Conservation (phyloP, 2,113 vertebrate species). For the Sclerurus mexicanus region DNA sequence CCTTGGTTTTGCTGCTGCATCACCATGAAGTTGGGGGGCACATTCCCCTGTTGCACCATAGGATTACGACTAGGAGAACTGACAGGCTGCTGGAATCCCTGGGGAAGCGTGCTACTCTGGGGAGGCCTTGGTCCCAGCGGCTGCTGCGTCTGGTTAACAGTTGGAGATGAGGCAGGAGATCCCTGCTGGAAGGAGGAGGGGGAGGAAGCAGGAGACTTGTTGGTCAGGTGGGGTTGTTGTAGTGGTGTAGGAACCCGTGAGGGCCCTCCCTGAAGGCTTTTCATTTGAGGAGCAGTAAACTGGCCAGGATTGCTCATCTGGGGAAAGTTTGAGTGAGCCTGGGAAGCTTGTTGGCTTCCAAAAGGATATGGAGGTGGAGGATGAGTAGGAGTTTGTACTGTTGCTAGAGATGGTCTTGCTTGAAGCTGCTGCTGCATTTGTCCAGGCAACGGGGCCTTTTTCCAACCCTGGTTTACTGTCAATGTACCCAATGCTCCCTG, state of each 20-base stretch:
- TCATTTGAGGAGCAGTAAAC: conserved; percentile 93
- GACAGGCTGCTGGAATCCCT: conserved; percentile 92
- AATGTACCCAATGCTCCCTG: conserved; percentile 82
- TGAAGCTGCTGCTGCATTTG: conserved; percentile 85
- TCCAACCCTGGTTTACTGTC: conserved; percentile 85
- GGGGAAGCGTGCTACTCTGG: conserved; percentile 83
- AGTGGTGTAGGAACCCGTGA: conserved; percentile 87
- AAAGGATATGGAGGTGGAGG: conserved; percentile 97
- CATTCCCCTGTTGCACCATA: conserved; percentile 87
- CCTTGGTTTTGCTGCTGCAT: conserved; percentile 93
- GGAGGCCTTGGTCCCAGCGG: conserved; percentile 88
- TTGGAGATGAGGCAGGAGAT: conserved; percentile 95
- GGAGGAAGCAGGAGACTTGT: conserved; percentile 96
- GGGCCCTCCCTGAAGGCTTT: conserved; percentile 87
- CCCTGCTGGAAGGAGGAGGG: conserved; percentile 98
- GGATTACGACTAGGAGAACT: conserved; percentile 92
- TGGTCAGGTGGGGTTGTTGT: conserved; percentile 90
- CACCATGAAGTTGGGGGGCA: conserved; percentile 93
- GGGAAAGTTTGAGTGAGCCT: conserved; percentile 84
- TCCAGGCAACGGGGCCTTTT: conserved; percentile 87
- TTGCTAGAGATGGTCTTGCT: conserved; percentile 88
- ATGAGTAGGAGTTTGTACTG: conserved; percentile 94
- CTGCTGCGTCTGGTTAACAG: conserved; percentile 87
- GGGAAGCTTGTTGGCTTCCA: conserved; percentile 96
- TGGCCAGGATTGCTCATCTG: conserved; percentile 83